These are phyloP conservation scores for Sebastes kiyomatsui DNA, from an alignment of 2,797 vertebrate genomes.

Conservation along the genomic window DNA sequence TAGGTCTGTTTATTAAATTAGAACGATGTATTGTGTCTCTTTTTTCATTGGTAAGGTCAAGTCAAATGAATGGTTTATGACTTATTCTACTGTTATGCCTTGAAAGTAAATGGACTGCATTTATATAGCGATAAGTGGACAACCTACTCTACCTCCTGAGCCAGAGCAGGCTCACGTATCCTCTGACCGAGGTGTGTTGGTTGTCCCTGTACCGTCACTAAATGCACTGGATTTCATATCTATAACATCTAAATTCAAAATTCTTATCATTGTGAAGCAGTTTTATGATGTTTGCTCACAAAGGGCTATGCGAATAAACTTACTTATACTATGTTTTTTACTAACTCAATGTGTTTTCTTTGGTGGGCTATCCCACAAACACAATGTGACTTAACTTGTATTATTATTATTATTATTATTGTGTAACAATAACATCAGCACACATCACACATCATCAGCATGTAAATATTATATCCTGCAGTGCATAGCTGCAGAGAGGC, in stretches of 20 bases:
- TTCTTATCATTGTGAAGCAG: neutral
- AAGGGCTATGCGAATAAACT: neutral
- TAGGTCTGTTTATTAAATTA: neutral
- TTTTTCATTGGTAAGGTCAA: neutral
- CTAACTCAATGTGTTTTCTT: neutral
- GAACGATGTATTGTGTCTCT: neutral
- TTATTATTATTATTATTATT: neutral
- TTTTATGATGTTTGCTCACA: neutral
- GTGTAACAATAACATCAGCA: neutral
- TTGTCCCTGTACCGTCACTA: neutral
- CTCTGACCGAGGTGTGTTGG: neutral
- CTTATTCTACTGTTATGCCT: neutral
- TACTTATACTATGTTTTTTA: neutral
- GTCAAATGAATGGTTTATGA: neutral
- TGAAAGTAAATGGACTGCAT: neutral
- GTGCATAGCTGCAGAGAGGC: conserved; percentile 32
- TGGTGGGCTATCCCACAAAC: neutral
- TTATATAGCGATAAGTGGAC: neutral
- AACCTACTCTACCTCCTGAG: neutral
- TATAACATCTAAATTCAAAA: neutral
- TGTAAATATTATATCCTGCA: conserved; percentile 31
- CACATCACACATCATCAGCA: neutral
- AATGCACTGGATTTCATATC: neutral
- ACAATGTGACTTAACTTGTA: neutral
- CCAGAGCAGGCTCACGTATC: neutral